Conservation (phyloP, 1,140 invertebrate genomes). For the Drosophila pseudoobscura region DNA sequence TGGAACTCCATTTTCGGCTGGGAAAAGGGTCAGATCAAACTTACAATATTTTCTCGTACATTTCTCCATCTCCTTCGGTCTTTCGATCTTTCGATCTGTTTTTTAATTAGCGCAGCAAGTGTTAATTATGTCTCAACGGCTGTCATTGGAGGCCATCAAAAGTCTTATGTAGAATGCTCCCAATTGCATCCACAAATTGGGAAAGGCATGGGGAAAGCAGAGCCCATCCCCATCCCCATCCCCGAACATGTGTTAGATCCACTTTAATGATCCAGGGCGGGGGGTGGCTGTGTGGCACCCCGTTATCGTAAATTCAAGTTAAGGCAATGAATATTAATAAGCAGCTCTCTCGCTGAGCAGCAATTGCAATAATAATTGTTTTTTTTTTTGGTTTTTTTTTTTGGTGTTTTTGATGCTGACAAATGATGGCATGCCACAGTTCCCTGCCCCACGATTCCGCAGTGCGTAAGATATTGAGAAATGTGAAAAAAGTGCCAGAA, state of each 20-base stretch:
- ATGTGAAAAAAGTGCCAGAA: constrained; percentile 38
- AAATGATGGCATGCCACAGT: constrained; percentile 57
- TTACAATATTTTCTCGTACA: not conserved
- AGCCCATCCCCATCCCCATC: not conserved
- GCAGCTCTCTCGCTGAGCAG: constrained; percentile 50
- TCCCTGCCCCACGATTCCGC: not conserved
- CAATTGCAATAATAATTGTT: constrained; percentile 68
- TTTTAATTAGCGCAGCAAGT: constrained; percentile 70
- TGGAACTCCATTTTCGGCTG: constrained; percentile 21
- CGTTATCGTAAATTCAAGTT: constrained; percentile 66
- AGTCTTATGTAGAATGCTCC: constrained; percentile 8
- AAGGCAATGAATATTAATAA: constrained; percentile 76
- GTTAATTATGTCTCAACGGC: constrained; percentile 38
- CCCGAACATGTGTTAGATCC: constrained; percentile 65
- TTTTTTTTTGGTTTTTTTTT: constrained; percentile 21
- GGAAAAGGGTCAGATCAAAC: constrained; percentile 28
- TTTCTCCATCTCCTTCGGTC: constrained; percentile 16
- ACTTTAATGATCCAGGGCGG: constrained; percentile 53
- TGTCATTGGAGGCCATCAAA: constrained; percentile 40
- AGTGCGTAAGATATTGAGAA: constrained; percentile 65
- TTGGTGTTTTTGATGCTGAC: constrained; percentile 40
- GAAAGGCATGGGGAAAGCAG: not conserved
- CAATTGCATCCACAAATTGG: constrained; percentile 23
- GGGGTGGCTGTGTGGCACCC: no score
- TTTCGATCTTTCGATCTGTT: not conserved